Percentiles rank a stretch among this genome's conserved stretches.
phyloP scores from a whole-genome alignment of 2,797 vertebrate species.

The Hylomyscus alleni region DNA sequence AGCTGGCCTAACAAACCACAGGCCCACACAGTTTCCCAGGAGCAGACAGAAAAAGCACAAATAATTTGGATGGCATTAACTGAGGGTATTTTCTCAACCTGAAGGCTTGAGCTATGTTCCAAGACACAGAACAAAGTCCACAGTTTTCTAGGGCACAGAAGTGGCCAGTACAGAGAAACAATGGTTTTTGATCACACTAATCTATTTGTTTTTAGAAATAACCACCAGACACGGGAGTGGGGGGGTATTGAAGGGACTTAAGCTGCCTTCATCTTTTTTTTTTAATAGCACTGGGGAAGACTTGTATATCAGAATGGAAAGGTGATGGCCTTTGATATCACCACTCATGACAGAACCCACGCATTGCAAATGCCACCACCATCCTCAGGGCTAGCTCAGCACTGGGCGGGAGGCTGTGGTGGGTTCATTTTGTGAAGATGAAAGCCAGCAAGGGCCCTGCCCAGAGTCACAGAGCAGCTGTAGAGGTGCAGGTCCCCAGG shows the following conservation, averaged over 20 bases:
- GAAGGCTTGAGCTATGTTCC: constrained; percentile 32
- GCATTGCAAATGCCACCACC: not conserved
- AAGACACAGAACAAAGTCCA: constrained; percentile 70
- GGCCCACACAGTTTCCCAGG: constrained; percentile 76
- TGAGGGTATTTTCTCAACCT: constrained; percentile 62
- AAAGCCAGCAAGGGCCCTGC: not conserved
- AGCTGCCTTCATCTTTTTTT: not conserved
- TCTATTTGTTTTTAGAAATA: constrained; percentile 49
- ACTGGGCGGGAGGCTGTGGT: not conserved
- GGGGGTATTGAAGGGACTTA: not conserved
- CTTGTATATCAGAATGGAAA: constrained; percentile 25
- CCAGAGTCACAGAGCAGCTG: not conserved
- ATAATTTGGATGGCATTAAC: constrained; percentile 68
- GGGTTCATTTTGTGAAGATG: not conserved
- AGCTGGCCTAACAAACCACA: constrained; percentile 67
- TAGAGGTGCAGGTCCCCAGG: not conserved
- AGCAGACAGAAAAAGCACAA: constrained; percentile 72
- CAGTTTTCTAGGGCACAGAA: constrained; percentile 46
- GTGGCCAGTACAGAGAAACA: not conserved
- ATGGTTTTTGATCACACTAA: not conserved
- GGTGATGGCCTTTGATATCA: constrained; percentile 2
- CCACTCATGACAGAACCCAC: not conserved
- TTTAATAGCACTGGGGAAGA: not conserved
- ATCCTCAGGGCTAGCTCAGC: not conserved
- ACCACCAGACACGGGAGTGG: not conserved